phyloP scores from a whole-genome alignment of 2,113 vertebrate species.

The Orthonyx spaldingii region DNA sequence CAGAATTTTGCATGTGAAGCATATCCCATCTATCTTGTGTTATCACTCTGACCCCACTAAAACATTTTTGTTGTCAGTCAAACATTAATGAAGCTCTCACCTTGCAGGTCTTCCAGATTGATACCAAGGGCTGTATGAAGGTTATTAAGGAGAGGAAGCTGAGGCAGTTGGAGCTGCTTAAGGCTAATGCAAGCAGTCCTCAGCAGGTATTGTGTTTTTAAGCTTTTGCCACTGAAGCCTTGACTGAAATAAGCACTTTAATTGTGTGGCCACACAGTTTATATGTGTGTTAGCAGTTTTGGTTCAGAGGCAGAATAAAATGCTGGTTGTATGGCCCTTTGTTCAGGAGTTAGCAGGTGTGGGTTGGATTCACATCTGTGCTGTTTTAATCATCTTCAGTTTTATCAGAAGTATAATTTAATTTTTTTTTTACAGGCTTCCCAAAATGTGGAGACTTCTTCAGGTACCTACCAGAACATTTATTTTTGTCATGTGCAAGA shows the following conservation, averaged over 20 bases:
- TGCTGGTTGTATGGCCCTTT: background rate
- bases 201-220: constrained; percentile 35
- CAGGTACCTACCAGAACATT: constrained; percentile 60
- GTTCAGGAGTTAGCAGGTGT: background rate
- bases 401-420: background rate
- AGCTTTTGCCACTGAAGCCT: background rate
- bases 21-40: background rate
- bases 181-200: background rate
- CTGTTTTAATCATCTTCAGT: background rate
- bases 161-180: background rate
- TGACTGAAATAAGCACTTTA: background rate
- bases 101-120: constrained; percentile 77
- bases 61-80: background rate
- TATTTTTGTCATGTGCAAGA: background rate
- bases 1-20: background rate
- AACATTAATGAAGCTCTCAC: background rate
- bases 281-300: background rate
- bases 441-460: background rate
- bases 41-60: background rate
- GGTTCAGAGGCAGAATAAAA: background rate
- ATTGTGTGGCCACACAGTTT: background rate
- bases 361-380: background rate
- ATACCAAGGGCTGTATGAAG: constrained; percentile 80
- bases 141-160: constrained; percentile 70
- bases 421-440: constrained; percentile 43